Conservation (phyloP, 2,797 vertebrate species). For the Spinibarbus caldwelli region DNA sequence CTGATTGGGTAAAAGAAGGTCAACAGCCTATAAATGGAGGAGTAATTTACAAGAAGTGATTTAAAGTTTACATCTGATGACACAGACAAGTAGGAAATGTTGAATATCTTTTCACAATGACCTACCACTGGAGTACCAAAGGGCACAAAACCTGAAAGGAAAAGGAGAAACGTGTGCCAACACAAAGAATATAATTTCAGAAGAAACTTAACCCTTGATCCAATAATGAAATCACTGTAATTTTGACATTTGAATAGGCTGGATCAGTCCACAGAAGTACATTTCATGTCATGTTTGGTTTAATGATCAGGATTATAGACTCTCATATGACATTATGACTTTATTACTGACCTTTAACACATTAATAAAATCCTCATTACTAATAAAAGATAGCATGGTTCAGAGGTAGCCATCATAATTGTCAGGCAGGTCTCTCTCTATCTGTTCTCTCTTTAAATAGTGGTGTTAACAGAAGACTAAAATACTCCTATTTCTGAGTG, state of each 20-base stretch:
- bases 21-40: conserved; percentile 82
- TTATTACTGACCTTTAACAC: conserved; percentile 57
- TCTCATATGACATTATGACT: conserved; percentile 51
- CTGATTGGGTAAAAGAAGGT: conserved; percentile 93
- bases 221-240: conserved; percentile 8
- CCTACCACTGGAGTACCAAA: conserved; percentile 95
- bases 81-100: background rate
- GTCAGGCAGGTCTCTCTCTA: conserved; percentile 48
- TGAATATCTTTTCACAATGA: conserved; percentile 40
- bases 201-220: background rate
- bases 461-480: conserved; percentile 66
- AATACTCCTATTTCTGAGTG: conserved; percentile 65
- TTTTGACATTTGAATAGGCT: conserved; percentile 24
- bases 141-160: conserved; percentile 87
- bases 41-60: background rate
- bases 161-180: too few species aligned
- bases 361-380: conserved; percentile 54
- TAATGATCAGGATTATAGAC: conserved; percentile 44
- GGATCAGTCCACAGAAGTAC: conserved; percentile 7
- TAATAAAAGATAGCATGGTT: conserved; percentile 45
- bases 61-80: conserved; percentile 1
- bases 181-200: too few species aligned
- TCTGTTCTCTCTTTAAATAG: conserved; percentile 60
- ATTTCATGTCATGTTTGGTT: conserved; percentile 21
- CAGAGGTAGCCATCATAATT: conserved; percentile 49